Conservation (phyloP, 2,113 vertebrate species). For the Alethe diademata region DNA sequence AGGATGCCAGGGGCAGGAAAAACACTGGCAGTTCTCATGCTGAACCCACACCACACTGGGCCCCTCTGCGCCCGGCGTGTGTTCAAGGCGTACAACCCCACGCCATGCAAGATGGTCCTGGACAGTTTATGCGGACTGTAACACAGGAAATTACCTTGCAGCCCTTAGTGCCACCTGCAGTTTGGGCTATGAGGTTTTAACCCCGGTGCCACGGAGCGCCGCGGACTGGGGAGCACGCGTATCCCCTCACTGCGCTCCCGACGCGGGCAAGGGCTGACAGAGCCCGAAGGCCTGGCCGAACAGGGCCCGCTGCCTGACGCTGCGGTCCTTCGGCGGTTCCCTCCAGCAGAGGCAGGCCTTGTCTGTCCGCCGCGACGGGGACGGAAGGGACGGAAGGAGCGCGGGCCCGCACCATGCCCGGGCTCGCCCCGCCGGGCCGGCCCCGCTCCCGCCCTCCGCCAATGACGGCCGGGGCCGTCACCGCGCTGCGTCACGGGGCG, state of each 20-base stretch:
- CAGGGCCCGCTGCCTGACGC: too few species aligned
- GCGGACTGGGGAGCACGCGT: fast-evolving
- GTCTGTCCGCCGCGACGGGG: too few species aligned
- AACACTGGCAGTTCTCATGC: fast-evolving
- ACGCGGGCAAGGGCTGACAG: fast-evolving
- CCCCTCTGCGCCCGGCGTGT: fast-evolving
- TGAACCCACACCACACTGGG: too few species aligned
- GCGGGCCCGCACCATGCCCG: fast-evolving
- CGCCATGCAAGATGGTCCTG: fast-evolving
- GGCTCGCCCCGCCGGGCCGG: not conserved
- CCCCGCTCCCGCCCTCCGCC: not conserved
- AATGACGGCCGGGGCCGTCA: not conserved
- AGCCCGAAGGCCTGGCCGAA: not conserved
- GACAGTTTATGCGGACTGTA: fast-evolving
- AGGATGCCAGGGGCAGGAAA: not conserved
- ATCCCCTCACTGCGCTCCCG: fast-evolving
- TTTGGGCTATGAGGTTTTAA: not conserved
- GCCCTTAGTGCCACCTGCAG: not conserved
- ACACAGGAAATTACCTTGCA: not conserved
- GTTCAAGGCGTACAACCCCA: too few species aligned
- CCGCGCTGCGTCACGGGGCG: not conserved
- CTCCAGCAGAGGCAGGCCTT: fast-evolving
- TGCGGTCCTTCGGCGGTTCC: fast-evolving
- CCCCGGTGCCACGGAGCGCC: too few species aligned
- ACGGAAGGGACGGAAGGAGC: fast-evolving